Evolutionary conservation across 2,113 vertebrate genomes (phyloP).

Genomic region (Hippopotamus amphibius): DNA sequence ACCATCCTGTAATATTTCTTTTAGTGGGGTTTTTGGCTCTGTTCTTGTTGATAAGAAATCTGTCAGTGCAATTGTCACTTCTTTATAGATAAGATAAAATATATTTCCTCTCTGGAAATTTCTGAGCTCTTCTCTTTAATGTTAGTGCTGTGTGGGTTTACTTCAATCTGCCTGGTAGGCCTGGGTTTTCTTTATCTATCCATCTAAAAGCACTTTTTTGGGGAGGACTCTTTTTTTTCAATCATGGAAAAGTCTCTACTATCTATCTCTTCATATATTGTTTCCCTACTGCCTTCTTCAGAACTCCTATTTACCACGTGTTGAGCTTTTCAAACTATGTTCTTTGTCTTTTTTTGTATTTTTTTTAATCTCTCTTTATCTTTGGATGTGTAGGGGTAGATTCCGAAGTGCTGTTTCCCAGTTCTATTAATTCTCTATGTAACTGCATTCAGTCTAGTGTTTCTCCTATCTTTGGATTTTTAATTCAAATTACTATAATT

Average conservation of each 20-base stretch:
- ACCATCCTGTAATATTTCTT: not conserved
- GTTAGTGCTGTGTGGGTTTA: not conserved
- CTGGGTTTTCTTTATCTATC: not conserved
- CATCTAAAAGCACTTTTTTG: not conserved
- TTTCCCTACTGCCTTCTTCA: not conserved
- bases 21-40: not conserved
- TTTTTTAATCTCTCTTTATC: not conserved
- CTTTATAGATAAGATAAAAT: not conserved
- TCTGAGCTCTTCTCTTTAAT: not conserved
- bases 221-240: not conserved
- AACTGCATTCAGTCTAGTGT: not conserved
- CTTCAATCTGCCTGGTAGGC: not conserved
- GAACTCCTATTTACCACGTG: not conserved
- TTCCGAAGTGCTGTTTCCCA: not conserved
- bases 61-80: not conserved
- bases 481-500: constrained; percentile 25
- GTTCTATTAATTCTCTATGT: not conserved
- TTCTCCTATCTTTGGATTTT: constrained; percentile 29
- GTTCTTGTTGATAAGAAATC: not conserved
- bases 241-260: not conserved
- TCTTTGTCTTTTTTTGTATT: not conserved
- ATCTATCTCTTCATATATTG: not conserved
- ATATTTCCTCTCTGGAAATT: not conserved
- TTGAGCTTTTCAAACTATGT: not conserved
- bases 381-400: not conserved